A percentile compares a stretch with the other conserved stretches of the same genome.
phyloP scores from a whole-genome alignment of 1,140 invertebrate genomes.

The Heliothis subflexa region DNA sequence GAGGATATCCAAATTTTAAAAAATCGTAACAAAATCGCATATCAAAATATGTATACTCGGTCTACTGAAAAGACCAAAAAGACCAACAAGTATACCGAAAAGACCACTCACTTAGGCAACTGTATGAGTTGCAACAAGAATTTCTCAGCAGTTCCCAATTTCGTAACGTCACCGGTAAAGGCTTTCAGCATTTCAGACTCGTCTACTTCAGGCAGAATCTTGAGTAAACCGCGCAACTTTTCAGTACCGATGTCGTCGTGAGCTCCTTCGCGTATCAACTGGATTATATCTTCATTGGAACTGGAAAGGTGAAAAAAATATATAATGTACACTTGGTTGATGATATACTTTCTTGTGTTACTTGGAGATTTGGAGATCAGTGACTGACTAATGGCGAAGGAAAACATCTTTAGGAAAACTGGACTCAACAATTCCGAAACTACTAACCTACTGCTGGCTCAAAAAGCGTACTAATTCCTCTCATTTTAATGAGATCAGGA shows the following conservation, averaged over 20 bases:
- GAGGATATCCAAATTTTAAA: no score
- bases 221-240: constrained; percentile 95
- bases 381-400: no score
- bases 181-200: constrained; percentile 96
- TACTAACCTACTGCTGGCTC: no score
- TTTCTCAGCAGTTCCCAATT: constrained; percentile 96
- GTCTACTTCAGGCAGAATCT: constrained; percentile 97
- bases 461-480: no score
- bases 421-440: no score
- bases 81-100: neutral
- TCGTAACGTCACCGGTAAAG: constrained; percentile 93
- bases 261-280: constrained; percentile 93
- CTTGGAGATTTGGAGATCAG: no score
- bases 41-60: neutral
- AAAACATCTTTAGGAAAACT: no score
- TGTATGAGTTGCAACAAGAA: constrained; percentile 95
- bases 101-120: constrained; percentile 91
- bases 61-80: neutral
- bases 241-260: constrained; percentile 97
- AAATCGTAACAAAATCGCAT: neutral
- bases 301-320: constrained; percentile 84
- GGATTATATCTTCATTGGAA: constrained; percentile 96
- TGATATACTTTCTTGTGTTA: neutral
- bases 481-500: no score
- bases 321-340: neutral